Evolutionary conservation across 2,888 invertebrate genomes (phyloP), one percentile per base, ranked within the genome.

Genomic region (Branchipolynoe longqiensis): DNA sequence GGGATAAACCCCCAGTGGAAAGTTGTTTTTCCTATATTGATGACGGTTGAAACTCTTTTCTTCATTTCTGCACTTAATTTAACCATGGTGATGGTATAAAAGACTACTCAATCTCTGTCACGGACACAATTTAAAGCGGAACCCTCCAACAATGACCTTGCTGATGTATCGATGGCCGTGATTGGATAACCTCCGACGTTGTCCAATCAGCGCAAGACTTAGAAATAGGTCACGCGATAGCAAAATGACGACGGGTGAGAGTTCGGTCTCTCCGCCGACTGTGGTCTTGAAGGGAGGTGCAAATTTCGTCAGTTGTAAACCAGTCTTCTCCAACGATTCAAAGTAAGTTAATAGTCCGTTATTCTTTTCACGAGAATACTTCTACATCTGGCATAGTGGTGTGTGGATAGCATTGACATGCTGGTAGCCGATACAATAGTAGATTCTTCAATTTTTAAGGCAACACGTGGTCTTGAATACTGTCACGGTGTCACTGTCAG

Each of bases 221-320:
- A 48, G 8, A 48, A 48, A 8, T 48, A 48, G 8, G 48, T 12
- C 62, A 62, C 6, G 6, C n/a, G 6, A 14, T 6, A 31, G 38
- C 82, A 82, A 38, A 14, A 82, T 82, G 82, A 58, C 82, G 58
- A 58, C 58, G 8, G 58, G 58, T 0, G 31, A 36, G n/a, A 8
- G 36, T 18, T 31, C 56, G 25, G 58, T 36, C 41, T 22, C 14
- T 14, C 48, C 31, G 12, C 56, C 38, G 12, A 12, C 36, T 14
- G 82, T 82, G 38, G 31, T 38, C 8, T 58, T 82, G 54, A 56
- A 73, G 31, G 84, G 84, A 6, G 84, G 84, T 1, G 64, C 84
- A 33, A 73, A 38, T 33, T 73, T 84, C 31, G 69, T 84, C 25
- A 31, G 36, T 22, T 73, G 69, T n/a, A 84, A 56, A 73, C 84